Evolutionary conservation across 2,113 vertebrate species (phyloP).

Genomic region (Hiodon alosoides): DNA sequence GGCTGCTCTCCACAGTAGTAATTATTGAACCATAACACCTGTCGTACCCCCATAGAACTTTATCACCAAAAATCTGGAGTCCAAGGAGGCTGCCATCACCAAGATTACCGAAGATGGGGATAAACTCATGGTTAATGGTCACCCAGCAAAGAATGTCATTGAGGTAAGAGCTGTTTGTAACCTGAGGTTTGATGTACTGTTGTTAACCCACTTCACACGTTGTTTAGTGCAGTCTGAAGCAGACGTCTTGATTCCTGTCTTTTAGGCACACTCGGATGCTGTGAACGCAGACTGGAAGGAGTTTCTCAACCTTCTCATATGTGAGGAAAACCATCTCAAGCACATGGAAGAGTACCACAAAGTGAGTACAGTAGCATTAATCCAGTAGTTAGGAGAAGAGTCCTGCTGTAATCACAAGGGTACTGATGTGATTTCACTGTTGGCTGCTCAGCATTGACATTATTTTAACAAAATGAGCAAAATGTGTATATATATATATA

Average conservation of each 20-base stretch:
- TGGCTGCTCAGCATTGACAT: no score
- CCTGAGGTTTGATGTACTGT: not conserved
- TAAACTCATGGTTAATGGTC: constrained; percentile 65
- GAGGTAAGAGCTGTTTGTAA: constrained; percentile 63
- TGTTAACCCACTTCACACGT: no score
- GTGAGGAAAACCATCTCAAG: constrained; percentile 94
- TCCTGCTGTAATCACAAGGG: no score
- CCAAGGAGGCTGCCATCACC: constrained; percentile 82
- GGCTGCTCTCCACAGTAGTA: no score
- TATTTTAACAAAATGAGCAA: no score
- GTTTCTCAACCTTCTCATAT: constrained; percentile 95
- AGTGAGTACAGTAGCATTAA: constrained; percentile 52
- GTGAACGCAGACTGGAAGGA: constrained; percentile 97
- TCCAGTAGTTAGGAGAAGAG: no score
- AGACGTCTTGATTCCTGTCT: not conserved
- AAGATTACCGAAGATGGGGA: constrained; percentile 84
- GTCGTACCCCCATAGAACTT: constrained; percentile 70
- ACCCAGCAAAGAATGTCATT: constrained; percentile 84
- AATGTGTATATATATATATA: no score
- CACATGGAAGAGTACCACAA: constrained; percentile 96
- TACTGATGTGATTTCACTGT: no score
- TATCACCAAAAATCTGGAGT: constrained; percentile 86
- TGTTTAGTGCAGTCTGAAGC: not conserved
- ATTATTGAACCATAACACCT: not conserved
- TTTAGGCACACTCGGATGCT: constrained; percentile 88